phyloP scores from a whole-genome alignment of 2,797 vertebrate genomes.

The Liparis tanakae region DNA sequence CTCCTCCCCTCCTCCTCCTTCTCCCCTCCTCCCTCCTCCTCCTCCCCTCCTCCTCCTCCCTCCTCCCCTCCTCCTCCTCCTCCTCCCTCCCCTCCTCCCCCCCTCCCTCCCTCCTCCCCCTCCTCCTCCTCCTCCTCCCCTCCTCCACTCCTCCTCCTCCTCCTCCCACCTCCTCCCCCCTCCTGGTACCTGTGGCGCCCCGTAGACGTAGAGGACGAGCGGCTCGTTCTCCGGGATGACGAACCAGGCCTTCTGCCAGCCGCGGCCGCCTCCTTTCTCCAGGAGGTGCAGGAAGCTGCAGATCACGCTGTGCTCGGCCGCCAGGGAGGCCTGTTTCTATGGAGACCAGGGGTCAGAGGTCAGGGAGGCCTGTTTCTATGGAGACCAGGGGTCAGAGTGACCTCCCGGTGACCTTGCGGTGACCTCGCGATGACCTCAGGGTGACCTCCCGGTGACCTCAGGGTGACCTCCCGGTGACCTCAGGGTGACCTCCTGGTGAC shows the following conservation, averaged over 20 bases:
- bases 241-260: conserved; percentile 94
- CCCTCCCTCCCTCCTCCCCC: no score
- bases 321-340: conserved; percentile 92
- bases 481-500: no score
- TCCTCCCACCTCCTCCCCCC: background rate
- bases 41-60: background rate
- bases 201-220: conserved; percentile 92
- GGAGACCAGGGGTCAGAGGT: background rate
- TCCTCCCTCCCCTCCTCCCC: background rate
- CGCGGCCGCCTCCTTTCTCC: conserved; percentile 89
- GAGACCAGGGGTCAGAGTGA: no score
- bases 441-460: no score
- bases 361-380: no score
- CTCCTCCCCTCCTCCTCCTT: background rate
- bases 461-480: no score
- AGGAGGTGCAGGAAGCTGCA: conserved; percentile 93
- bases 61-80: background rate
- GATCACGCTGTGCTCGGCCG: conserved; percentile 91
- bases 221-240: conserved; percentile 92
- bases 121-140: background rate
- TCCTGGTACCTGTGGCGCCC: conserved; percentile 88
- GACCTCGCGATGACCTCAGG: no score
- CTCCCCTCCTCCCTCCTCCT: background rate
- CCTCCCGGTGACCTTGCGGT: no score
- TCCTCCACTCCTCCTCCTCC: background rate